These are phyloP conservation scores for Patella ulyssiponensis DNA, from an alignment of 2,888 invertebrate species.

Conservation along the genomic window DNA sequence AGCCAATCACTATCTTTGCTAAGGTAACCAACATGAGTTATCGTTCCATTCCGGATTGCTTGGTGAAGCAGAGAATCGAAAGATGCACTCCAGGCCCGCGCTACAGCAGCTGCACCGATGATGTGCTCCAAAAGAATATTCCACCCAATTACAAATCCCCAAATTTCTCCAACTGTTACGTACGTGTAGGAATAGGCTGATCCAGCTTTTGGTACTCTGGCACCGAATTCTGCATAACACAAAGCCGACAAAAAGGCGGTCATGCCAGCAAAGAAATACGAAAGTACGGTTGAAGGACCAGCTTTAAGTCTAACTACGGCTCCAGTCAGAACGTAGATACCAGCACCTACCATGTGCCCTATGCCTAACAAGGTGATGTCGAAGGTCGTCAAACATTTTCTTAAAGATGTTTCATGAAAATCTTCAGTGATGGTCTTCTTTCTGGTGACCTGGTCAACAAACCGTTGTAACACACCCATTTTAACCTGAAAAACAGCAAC, in stretches of 20 bases:
- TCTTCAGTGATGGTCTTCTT: slow-evolving; percentile 64
- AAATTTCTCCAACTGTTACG: slow-evolving; percentile 91
- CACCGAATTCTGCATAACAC: slow-evolving; percentile 71
- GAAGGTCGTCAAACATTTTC: slow-evolving; percentile 83
- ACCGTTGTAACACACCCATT: slow-evolving; percentile 25
- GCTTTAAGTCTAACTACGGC: slow-evolving; percentile 75
- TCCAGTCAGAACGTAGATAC: slow-evolving; percentile 97
- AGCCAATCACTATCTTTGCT: slow-evolving; percentile 51
- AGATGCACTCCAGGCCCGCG: slow-evolving; percentile 73
- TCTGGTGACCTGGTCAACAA: slow-evolving; percentile 54
- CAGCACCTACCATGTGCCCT: slow-evolving; percentile 97
- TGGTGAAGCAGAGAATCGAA: slow-evolving; percentile 71
- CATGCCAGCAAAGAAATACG: slow-evolving; percentile 79
- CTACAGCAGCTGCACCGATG: slow-evolving; percentile 76
- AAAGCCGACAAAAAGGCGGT: slow-evolving; percentile 73
- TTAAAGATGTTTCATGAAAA: slow-evolving; percentile 58
- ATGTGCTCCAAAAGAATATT: slow-evolving; percentile 79
- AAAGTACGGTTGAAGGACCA: slow-evolving; percentile 73
- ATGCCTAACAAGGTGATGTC: slow-evolving; percentile 92
- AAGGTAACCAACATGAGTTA: slow-evolving; percentile 59
- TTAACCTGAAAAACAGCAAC: background rate
- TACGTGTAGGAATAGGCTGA: slow-evolving; percentile 95
- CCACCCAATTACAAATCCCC: slow-evolving; percentile 91
- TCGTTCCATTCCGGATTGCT: slow-evolving; percentile 71
- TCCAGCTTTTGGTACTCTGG: slow-evolving; percentile 73